Evolutionary conservation across 2,113 vertebrate genomes (phyloP).

Genomic region (Podiceps cristatus): DNA sequence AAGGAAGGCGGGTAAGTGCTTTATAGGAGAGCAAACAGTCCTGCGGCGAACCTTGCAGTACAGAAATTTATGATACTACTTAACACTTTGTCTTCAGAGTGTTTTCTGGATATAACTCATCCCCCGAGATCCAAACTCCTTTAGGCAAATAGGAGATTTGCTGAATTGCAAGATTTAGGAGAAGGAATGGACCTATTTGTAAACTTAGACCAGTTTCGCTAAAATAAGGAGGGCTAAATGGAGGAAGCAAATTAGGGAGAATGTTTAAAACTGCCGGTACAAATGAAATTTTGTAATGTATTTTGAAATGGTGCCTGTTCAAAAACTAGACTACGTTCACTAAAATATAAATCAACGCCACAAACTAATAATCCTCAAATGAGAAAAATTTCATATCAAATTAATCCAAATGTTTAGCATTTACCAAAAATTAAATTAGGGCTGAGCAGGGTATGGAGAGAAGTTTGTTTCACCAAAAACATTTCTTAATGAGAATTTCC

Average conservation of each 20-base stretch:
- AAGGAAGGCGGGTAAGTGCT: neutral
- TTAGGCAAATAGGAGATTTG: neutral
- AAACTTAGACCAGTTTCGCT: neutral
- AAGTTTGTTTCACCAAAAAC: neutral
- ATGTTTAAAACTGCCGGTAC: neutral
- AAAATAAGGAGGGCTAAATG: neutral
- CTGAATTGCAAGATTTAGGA: neutral
- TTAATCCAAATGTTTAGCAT: neutral
- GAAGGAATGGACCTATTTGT: neutral
- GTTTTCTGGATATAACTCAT: neutral
- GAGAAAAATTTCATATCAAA: neutral
- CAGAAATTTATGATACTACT: neutral
- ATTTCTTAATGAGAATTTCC: neutral
- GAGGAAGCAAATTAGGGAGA: neutral
- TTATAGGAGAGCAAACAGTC: neutral
- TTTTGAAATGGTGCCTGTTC: neutral
- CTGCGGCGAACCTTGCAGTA: neutral
- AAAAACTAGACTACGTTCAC: neutral
- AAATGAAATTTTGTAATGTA: neutral
- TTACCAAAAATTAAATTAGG: neutral
- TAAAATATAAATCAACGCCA: neutral
- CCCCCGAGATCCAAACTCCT: neutral
- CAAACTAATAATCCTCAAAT: neutral
- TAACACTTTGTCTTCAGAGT: neutral
- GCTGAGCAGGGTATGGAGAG: neutral